Conservation (phyloP, 2,797 vertebrate species). For the Gobio occitaniae region DNA sequence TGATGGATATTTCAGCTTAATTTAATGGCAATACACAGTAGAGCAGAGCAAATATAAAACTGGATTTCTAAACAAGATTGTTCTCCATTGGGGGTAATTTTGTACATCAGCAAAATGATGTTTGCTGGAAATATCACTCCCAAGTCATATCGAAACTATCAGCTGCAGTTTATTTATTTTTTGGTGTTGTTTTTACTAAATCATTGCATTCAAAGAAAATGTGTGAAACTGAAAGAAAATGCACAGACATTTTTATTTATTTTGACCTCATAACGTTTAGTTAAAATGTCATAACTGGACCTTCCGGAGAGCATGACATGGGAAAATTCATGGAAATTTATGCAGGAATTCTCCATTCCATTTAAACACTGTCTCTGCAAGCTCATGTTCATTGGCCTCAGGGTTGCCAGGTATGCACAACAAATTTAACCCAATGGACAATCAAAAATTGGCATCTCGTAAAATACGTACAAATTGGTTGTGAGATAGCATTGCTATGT, state of each 20-base stretch:
- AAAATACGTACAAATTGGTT: too few species aligned
- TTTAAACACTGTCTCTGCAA: background rate
- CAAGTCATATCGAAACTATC: background rate
- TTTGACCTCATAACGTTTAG: background rate
- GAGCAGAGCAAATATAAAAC: background rate
- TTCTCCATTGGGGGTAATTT: background rate
- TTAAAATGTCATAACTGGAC: background rate
- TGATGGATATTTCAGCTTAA: constrained; percentile 27
- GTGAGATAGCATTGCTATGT: too few species aligned
- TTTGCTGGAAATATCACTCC: background rate
- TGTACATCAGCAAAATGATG: background rate
- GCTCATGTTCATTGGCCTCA: background rate
- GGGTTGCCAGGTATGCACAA: background rate
- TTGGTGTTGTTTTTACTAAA: background rate
- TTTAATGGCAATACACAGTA: background rate
- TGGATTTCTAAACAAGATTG: constrained; percentile 1
- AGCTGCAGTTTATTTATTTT: background rate
- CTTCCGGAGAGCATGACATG: background rate
- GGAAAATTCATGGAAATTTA: background rate
- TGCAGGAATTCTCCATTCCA: background rate
- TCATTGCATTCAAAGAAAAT: background rate
- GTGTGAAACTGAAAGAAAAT: background rate
- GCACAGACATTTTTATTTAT: background rate
- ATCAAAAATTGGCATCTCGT: background rate
- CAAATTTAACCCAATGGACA: background rate